These are phyloP conservation scores for Carassius gibelio DNA, from an alignment of 2,113 vertebrate genomes.

Conservation along the genomic window DNA sequence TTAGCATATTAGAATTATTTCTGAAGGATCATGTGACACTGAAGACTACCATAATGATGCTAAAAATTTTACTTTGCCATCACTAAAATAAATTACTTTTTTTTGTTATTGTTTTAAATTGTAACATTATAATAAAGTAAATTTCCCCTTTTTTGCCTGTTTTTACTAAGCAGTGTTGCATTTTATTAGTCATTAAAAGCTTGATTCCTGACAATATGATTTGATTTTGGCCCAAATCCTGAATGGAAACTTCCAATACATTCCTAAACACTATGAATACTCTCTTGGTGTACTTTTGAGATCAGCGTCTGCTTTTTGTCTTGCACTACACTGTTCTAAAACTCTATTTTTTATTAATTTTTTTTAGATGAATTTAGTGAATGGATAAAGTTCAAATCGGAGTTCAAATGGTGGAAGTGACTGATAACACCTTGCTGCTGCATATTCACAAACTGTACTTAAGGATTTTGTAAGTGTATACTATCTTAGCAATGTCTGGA, in stretches of 20 bases:
- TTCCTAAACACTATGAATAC: neutral
- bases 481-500: neutral
- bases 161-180: no score
- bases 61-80: no score
- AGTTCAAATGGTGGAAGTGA: neutral
- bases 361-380: neutral
- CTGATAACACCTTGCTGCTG: neutral
- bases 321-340: neutral
- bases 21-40: no score
- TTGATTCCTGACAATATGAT: neutral
- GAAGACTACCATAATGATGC: no score
- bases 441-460: conserved; percentile 7
- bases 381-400: neutral
- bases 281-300: neutral
- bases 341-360: neutral
- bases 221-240: neutral
- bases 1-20: no score
- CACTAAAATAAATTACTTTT: no score
- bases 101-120: no score
- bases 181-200: no score
- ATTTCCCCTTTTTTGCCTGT: no score
- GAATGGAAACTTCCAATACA: neutral
- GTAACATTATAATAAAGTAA: no score
- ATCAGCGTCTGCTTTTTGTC: conserved; percentile 11
- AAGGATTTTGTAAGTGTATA: neutral